Evolutionary conservation across 2,888 invertebrate species (phyloP).

Genomic region (Drosophila flavopinicola): DNA sequence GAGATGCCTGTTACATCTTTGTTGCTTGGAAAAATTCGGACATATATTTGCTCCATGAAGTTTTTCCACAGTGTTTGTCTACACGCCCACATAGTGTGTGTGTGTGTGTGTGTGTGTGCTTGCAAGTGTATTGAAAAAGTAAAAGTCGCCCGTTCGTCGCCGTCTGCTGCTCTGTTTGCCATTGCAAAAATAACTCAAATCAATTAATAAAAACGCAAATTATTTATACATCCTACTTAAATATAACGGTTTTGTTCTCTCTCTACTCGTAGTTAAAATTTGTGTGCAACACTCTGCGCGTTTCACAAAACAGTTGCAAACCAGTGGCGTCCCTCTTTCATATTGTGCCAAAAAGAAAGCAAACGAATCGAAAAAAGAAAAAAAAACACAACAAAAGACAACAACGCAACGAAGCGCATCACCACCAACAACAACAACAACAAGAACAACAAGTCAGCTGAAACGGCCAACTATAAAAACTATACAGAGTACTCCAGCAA

Average conservation of each 20-base stretch:
- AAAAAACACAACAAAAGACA: constrained; percentile 24
- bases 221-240: not conserved
- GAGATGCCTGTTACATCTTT: constrained; percentile 70
- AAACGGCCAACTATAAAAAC: constrained; percentile 18
- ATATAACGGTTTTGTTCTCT: constrained; percentile 16
- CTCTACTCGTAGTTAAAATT: constrained; percentile 20
- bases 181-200: constrained; percentile 6
- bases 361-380: constrained; percentile 31
- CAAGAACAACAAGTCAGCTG: constrained; percentile 24
- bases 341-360: constrained; percentile 67
- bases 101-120: constrained; percentile 15
- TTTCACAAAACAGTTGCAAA: constrained; percentile 38
- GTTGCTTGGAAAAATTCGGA: constrained; percentile 71
- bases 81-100: constrained; percentile 70
- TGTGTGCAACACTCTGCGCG: too few species aligned
- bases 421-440: constrained; percentile 20
- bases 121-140: constrained; percentile 68
- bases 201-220: constrained; percentile 16
- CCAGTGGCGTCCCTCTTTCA: constrained; percentile 40
- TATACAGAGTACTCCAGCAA: constrained; percentile 16
- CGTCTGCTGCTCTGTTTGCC: constrained; percentile 42
- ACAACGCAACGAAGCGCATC: constrained; percentile 36
- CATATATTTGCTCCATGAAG: constrained; percentile 60
- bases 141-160: constrained; percentile 68
- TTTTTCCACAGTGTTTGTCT: constrained; percentile 77